These are phyloP conservation scores for Paramormyrops hopkinsi DNA, from an alignment of 2,797 vertebrate genomes.

Conservation along the genomic window DNA sequence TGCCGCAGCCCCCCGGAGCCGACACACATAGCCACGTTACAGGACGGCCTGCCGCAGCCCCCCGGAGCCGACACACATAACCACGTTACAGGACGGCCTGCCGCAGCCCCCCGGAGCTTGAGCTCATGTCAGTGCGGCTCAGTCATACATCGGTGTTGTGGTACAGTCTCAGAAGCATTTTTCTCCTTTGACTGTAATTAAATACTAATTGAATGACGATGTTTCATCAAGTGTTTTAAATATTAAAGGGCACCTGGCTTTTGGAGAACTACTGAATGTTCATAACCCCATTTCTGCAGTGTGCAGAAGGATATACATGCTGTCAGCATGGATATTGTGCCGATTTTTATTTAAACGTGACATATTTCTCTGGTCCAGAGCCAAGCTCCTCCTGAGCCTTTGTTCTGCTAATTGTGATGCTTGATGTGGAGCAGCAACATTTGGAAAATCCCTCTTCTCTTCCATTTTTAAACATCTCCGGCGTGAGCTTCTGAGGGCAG, in stretches of 20 bases:
- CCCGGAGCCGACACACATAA: not conserved
- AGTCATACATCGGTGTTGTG: not conserved
- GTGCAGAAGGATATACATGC: not conserved
- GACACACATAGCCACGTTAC: too few species aligned
- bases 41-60: too few species aligned
- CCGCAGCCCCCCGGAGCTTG: not conserved
- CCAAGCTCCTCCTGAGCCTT: not conserved
- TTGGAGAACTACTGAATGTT: not conserved
- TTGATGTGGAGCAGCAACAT: not conserved
- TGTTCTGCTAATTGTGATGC: not conserved
- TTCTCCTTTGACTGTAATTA: not conserved
- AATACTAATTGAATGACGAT: not conserved
- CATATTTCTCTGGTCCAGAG: not conserved
- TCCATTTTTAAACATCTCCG: not conserved
- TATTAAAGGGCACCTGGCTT: not conserved
- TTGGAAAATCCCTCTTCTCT: not conserved
- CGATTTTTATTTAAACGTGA: not conserved
- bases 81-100: not conserved
- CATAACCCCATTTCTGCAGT: not conserved
- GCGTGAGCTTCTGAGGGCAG: not conserved
- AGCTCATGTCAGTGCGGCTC: not conserved
- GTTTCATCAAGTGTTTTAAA: not conserved
- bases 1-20: too few species aligned
- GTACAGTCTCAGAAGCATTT: not conserved
- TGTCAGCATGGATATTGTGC: not conserved